Evolutionary conservation across 2,888 invertebrate species (phyloP).

Genomic region (Macrosoma leucophasiata): DNA sequence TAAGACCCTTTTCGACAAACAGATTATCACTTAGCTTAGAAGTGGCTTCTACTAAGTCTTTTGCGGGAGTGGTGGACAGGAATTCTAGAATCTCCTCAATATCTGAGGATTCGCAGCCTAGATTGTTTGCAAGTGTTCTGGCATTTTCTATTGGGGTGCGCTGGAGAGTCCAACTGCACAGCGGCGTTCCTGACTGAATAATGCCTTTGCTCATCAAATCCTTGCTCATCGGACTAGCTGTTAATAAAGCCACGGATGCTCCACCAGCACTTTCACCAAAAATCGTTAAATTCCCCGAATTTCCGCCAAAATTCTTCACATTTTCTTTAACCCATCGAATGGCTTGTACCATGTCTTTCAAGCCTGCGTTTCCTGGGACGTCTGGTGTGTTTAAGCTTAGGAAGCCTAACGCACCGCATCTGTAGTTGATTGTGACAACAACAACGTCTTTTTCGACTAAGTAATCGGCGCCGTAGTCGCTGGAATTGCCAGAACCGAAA

Average conservation of each 20-base stretch:
- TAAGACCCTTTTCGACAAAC: slow-evolving; percentile 23
- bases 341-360: slow-evolving; percentile 59
- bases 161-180: slow-evolving; percentile 41
- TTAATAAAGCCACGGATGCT: slow-evolving; percentile 39
- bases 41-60: slow-evolving; percentile 49
- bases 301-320: slow-evolving; percentile 60
- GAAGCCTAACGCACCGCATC: slow-evolving; percentile 65
- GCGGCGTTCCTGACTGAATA: slow-evolving; percentile 52
- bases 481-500: slow-evolving; percentile 68
- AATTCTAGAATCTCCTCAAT: slow-evolving; percentile 56
- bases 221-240: slow-evolving; percentile 55
- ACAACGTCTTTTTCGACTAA: slow-evolving; percentile 75
- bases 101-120: slow-evolving; percentile 52
- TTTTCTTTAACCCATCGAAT: slow-evolving; percentile 60
- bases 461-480: slow-evolving; percentile 66
- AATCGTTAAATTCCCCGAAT: slow-evolving; percentile 55
- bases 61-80: slow-evolving; percentile 46
- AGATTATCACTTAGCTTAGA: slow-evolving; percentile 29
- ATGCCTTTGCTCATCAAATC: slow-evolving; percentile 53
- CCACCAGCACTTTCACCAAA: slow-evolving; percentile 63
- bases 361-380: slow-evolving; percentile 62
- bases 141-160: slow-evolving; percentile 52
- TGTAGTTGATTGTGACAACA: slow-evolving; percentile 74
- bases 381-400: slow-evolving; percentile 59
- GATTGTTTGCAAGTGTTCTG: slow-evolving; percentile 36